Base-by-base conservation (phyloP, 2,113 vertebrate species). In the Galeopterus variegatus region DNA sequence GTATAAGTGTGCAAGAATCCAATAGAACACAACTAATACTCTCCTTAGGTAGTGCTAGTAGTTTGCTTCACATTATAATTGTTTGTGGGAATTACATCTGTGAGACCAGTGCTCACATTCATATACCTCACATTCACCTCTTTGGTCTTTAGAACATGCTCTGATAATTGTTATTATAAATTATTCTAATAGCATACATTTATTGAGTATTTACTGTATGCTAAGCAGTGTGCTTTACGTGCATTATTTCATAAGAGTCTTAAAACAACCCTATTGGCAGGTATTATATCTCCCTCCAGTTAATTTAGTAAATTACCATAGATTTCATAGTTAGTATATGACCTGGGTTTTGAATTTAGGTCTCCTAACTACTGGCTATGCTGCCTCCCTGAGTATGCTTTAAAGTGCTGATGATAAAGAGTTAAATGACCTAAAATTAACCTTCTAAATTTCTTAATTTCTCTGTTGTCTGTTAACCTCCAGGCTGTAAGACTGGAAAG, bases 401-500 rank as follows among this genome's bases (percentile, higher is more conserved):
- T 95, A 87, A 83, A 45, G 88, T 70, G 3, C 69, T 82, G 60
- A 87, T 93, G 7, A 64, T 90, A 76, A 80, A 79, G 3, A 1
- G 33, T 94, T 56, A 41, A 93, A 90, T 89, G 67, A 81, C 70
- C 69, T 75, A 48, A 95, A 94, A 50, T 64, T 89, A 48, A 70
- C 33, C n/a, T 95, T 93, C 36, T 93, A 58, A 96, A 76, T 82
- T 75, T 89, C 19, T 60, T 81, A 83, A 87, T 95, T 60, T 79
- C 48, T 97, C 41, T 97, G 31, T 83, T 95, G 28, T 95, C 77
- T 97, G 6, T 94, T 96, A 76, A 76, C 41, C 75, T 90, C 56
- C 95, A 99, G 99, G 99, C 99, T 83, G 99, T 99, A 85, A 99
- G 99, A 96, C 98, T 99, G 98, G 99, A 99, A 99, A 99, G 99